Evolutionary conservation across 2,113 vertebrate species (phyloP).

Genomic region (Arothron firmamentum): DNA sequence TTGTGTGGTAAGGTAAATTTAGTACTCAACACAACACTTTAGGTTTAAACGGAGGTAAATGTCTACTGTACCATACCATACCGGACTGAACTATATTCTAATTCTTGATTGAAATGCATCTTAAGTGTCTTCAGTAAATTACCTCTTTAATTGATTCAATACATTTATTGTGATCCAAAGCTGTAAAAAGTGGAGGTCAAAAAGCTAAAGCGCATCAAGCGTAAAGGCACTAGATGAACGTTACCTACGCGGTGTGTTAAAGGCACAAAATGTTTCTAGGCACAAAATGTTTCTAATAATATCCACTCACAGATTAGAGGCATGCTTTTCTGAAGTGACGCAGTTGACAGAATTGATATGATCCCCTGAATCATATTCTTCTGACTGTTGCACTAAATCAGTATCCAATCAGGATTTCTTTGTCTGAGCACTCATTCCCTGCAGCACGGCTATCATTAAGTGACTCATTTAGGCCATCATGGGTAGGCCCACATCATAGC

Average conservation of each 20-base stretch:
- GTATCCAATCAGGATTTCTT: constrained; percentile 69
- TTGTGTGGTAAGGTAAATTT: too few relatives aligned
- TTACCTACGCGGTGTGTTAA: constrained; percentile 25
- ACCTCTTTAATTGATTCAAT: too few relatives aligned
- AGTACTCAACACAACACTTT: too few relatives aligned
- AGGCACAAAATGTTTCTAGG: neutral
- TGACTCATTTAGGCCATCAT: constrained; percentile 69
- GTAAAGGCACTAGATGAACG: constrained; percentile 1
- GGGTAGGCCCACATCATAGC: constrained; percentile 53
- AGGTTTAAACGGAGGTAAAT: too few relatives aligned
- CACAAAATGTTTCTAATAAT: constrained; percentile 28
- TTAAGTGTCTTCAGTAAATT: too few relatives aligned
- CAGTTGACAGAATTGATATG: constrained; percentile 59
- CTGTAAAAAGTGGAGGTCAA: too few relatives aligned
- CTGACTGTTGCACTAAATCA: constrained; percentile 55
- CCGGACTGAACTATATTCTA: too few relatives aligned
- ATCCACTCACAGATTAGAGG: constrained; percentile 29
- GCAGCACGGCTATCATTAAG: constrained; percentile 65
- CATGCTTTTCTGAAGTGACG: constrained; percentile 49
- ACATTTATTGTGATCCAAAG: too few relatives aligned
- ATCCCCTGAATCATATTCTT: constrained; percentile 56
- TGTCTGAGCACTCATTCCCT: constrained; percentile 56
- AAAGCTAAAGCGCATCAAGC: neutral
- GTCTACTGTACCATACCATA: too few relatives aligned
- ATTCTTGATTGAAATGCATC: too few relatives aligned